Percentiles rank a stretch among this genome's conserved stretches.
Evolutionary conservation across 2,888 invertebrate species (phyloP).

Genomic region (Helicoverpa assulta): DNA sequence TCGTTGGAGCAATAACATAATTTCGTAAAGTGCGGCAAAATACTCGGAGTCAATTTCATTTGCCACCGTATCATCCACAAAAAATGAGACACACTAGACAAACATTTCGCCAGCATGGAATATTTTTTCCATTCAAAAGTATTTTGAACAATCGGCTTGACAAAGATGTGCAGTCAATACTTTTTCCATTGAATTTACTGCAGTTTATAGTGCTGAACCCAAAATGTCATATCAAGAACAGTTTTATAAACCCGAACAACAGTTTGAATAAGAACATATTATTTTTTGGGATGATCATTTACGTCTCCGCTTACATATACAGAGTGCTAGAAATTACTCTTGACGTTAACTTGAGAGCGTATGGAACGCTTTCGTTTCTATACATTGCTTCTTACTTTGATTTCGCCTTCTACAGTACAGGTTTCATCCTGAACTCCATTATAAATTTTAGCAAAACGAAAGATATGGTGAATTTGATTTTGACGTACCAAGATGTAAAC

Average conservation of each 20-base stretch:
- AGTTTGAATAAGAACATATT: slow-evolving; percentile 12
- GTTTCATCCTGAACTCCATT: slow-evolving; percentile 28
- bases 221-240: slow-evolving; percentile 29
- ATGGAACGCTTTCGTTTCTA: slow-evolving; percentile 6
- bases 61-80: too few species aligned
- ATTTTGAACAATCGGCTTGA: slow-evolving; percentile 4
- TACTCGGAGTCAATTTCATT: not conserved
- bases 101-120: not conserved
- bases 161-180: slow-evolving; percentile 27
- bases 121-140: not conserved
- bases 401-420: slow-evolving; percentile 18
- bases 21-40: not conserved
- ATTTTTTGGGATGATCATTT: not conserved
- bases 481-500: slow-evolving; percentile 25
- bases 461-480: slow-evolving; percentile 21
- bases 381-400: slow-evolving; percentile 20
- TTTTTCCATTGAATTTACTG: slow-evolving; percentile 31
- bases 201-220: slow-evolving; percentile 27
- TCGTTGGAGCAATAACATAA: not conserved
- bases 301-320: not conserved
- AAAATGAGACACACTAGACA: slow-evolving; percentile 9
- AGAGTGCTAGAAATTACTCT: slow-evolving; percentile 18
- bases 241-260: slow-evolving; percentile 26
- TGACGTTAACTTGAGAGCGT: slow-evolving; percentile 16
- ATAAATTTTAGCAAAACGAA: slow-evolving; percentile 12